Evolutionary conservation across 1,140 invertebrate genomes (phyloP), one percentile per base, ranked within the genome.

Genomic region (Dendrolimus punctatus): DNA sequence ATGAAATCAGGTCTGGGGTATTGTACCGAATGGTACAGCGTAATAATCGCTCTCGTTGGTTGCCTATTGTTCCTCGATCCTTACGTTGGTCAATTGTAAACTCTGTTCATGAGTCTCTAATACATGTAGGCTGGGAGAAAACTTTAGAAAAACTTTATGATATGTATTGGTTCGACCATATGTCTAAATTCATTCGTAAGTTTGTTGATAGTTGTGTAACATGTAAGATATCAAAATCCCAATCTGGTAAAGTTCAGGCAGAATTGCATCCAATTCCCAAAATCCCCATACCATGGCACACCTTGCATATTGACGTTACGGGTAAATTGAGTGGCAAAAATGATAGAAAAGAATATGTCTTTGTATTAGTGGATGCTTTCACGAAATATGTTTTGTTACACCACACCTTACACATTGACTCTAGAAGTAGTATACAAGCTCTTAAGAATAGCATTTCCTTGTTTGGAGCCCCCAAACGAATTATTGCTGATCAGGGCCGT

Each of bases 1-100:
- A 70, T 39, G 60, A 58, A 9, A 6, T 62, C 6, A 46, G 59
- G 36, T 41, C 40, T 4, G 51, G 53, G 8, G 5, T 70, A 6
- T 42, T 70, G 6, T 50, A 70, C 51, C 53, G 53, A 5, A 64
- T 60, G 48, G 38, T 63, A 10, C 60, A 68, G 46, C 39, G 53
- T 8, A 55, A 54, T 53, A 42, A 48, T 48, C 46, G n/a, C 5
- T 56, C 40, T 40, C 5, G 9, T 37, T 73, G 68, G 51, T 50
- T 79, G 46, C 68, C 75, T 6, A 66, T 77, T 39, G 49, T 80
- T 8, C 72, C 76, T 0, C 55, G 64, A 23, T 41, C 63, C 2
- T 68, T 75, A 10, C 51, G 50, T 49, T 75, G 54, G 57, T 54
- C 68, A 1, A 49, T 82, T 6, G 68, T 85, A 46, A 72, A 78